Evolutionary conservation across 2,113 vertebrate species (phyloP).

Genomic region (Oryzias celebensis): DNA sequence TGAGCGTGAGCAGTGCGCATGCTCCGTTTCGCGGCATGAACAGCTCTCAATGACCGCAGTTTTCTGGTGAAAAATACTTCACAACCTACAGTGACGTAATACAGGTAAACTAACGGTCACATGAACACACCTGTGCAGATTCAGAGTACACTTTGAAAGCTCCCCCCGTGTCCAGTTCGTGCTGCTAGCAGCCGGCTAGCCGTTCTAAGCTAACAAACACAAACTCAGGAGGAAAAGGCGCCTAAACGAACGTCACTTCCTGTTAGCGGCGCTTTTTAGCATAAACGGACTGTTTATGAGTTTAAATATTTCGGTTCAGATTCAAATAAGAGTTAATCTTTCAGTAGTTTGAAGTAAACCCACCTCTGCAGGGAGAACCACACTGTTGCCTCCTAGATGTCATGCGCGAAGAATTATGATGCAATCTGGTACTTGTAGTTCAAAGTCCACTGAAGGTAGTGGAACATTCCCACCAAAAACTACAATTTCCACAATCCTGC

Average conservation of each 20-base stretch:
- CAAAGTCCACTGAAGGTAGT: accelerated
- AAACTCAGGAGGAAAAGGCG: not conserved
- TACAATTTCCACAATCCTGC: conserved; percentile 57
- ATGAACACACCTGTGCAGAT: not conserved
- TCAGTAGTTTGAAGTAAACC: conserved; percentile 4
- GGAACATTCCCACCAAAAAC: conserved; percentile 5
- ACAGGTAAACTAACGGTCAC: not conserved
- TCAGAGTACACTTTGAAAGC: too few relatives aligned
- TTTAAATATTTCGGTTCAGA: accelerated
- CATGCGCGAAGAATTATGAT: not conserved
- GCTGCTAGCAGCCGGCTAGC: conserved; percentile 30
- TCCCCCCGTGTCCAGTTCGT: too few relatives aligned
- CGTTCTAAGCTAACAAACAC: not conserved
- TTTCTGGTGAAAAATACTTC: not conserved
- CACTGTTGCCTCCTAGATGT: not conserved
- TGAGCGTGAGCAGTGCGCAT: not conserved
- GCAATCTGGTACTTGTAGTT: conserved; percentile 61
- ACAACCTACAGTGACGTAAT: too few relatives aligned
- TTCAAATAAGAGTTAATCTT: accelerated
- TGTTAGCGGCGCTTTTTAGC: accelerated
- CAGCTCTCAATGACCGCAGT: not conserved
- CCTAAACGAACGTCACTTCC: conserved; percentile 6
- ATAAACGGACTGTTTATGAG: accelerated
- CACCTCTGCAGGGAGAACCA: conserved; percentile 28
- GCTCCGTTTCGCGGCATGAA: not conserved